These are phyloP conservation scores for Masnerella sp. DNA, from an alignment of 2,888 invertebrate genomes.

Conservation along the genomic window DNA sequence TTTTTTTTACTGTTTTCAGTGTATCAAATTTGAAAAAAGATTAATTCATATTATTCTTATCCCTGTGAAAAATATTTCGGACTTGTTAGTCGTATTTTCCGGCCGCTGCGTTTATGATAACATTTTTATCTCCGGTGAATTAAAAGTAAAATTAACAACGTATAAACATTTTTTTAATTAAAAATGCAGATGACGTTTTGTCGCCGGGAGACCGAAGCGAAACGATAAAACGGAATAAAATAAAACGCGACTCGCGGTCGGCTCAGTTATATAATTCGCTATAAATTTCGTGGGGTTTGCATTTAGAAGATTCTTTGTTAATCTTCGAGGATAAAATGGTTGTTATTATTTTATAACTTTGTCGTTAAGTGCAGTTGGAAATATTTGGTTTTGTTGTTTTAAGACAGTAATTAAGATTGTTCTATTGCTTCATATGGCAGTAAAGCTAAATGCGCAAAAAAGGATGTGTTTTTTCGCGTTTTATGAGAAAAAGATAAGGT, in stretches of 20 bases:
- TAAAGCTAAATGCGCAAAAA: slow-evolving; percentile 14
- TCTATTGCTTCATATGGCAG: slow-evolving; percentile 11
- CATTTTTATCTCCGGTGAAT: slow-evolving; percentile 14
- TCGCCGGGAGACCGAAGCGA: no score
- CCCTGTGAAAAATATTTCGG: slow-evolving; percentile 14
- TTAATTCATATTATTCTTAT: slow-evolving; percentile 22
- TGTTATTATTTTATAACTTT: slow-evolving; percentile 9
- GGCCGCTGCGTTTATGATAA: slow-evolving; percentile 3
- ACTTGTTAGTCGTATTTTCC: not conserved
- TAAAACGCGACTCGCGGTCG: no score
- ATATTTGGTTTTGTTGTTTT: slow-evolving; percentile 3
- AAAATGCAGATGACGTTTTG: slow-evolving; percentile 7
- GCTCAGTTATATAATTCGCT: no score
- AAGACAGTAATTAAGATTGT: slow-evolving; percentile 10
- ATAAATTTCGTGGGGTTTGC: no score
- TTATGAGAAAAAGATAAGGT: not conserved
- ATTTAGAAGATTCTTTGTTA: not conserved
- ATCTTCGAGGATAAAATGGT: not conserved
- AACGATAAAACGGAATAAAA: not conserved
- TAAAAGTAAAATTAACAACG: slow-evolving; percentile 4
- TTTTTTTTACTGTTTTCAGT: no score
- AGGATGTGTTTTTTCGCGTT: slow-evolving; percentile 1
- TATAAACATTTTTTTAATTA: slow-evolving; percentile 23
- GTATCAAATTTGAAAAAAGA: no score
- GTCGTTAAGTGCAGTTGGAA: slow-evolving; percentile 11